Evolutionary conservation across 2,797 vertebrate genomes (phyloP).

Genomic region (Coranthus polyacanthus): DNA sequence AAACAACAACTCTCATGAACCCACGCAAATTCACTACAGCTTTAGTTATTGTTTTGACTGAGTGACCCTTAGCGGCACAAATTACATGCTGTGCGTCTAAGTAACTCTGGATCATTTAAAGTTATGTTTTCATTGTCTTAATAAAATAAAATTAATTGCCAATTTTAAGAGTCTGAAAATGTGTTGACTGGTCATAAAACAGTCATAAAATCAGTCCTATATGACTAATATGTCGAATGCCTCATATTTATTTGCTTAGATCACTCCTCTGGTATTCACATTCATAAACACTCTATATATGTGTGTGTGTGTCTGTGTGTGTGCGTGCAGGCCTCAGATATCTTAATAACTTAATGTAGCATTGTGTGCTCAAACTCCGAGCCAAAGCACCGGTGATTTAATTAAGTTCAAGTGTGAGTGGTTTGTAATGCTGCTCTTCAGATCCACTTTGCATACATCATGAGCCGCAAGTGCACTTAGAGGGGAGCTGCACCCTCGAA

Average conservation of each 20-base stretch:
- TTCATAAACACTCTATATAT: conserved; percentile 31
- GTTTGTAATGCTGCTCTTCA: conserved; percentile 70
- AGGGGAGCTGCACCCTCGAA: conserved; percentile 30
- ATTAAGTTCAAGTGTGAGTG: conserved; percentile 78
- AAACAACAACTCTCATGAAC: too few relatives aligned
- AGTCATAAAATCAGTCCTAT: conserved; percentile 14
- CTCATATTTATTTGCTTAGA: conserved; percentile 2
- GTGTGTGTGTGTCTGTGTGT: neutral
- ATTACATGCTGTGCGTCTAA: too few relatives aligned
- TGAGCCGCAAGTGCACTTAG: conserved; percentile 73
- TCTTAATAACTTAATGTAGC: conserved; percentile 60
- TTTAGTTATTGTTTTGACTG: too few relatives aligned
- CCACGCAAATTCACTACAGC: too few relatives aligned
- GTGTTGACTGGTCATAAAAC: neutral
- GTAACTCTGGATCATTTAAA: neutral
- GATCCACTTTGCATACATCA: conserved; percentile 79
- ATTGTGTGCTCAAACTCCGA: conserved; percentile 47
- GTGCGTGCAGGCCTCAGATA: conserved; percentile 17
- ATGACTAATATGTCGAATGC: conserved; percentile 5
- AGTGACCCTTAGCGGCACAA: too few relatives aligned
- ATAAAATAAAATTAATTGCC: neutral
- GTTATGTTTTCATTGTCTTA: neutral
- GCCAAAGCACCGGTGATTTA: conserved; percentile 72
- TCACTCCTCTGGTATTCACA: conserved; percentile 30
- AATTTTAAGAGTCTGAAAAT: conserved; percentile 5